phyloP scores from a whole-genome alignment of 2,888 invertebrate species.

The Micropterix aruncella region DNA sequence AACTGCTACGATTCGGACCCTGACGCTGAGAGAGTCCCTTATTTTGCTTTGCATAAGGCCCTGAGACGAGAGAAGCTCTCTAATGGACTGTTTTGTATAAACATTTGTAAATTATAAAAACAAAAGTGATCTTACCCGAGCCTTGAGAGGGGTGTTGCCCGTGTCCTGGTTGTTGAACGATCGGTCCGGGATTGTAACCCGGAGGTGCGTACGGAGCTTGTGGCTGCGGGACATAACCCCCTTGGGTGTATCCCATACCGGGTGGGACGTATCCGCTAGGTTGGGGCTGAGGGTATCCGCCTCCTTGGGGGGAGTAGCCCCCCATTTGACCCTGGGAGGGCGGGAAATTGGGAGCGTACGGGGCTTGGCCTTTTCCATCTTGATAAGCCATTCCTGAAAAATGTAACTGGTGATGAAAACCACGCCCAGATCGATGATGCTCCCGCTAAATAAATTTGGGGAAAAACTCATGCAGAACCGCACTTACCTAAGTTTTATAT shows the following conservation, averaged over 20 bases:
- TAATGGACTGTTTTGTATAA: too few relatives aligned
- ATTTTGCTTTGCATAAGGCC: too few relatives aligned
- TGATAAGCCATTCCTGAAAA: slow-evolving; percentile 29
- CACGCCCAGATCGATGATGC: too few relatives aligned
- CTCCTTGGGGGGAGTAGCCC: slow-evolving; percentile 19
- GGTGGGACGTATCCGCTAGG: slow-evolving; percentile 16
- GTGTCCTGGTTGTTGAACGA: slow-evolving; percentile 20
- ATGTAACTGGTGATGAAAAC: too few relatives aligned
- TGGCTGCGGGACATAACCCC: slow-evolving; percentile 12
- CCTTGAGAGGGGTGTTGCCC: slow-evolving; percentile 7
- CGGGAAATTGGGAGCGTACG: slow-evolving; percentile 34
- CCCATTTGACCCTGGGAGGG: slow-evolving; percentile 26
- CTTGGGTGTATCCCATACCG: slow-evolving; percentile 20
- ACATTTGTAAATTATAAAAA: too few relatives aligned
- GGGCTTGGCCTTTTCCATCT: slow-evolving; percentile 14
- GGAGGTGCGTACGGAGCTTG: slow-evolving; percentile 13
- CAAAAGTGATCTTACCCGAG: too few relatives aligned
- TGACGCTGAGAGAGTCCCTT: too few relatives aligned
- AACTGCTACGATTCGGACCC: too few relatives aligned
- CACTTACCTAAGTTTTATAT: too few relatives aligned
- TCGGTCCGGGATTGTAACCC: slow-evolving; percentile 24
- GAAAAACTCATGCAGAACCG: neutral
- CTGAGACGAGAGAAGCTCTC: too few relatives aligned
- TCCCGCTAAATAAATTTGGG: neutral
- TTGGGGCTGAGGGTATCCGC: slow-evolving; percentile 19